Evolutionary conservation across 2,797 vertebrate species (phyloP), one percentile per base, ranked within the genome.

Genomic region (Botia almorhae): DNA sequence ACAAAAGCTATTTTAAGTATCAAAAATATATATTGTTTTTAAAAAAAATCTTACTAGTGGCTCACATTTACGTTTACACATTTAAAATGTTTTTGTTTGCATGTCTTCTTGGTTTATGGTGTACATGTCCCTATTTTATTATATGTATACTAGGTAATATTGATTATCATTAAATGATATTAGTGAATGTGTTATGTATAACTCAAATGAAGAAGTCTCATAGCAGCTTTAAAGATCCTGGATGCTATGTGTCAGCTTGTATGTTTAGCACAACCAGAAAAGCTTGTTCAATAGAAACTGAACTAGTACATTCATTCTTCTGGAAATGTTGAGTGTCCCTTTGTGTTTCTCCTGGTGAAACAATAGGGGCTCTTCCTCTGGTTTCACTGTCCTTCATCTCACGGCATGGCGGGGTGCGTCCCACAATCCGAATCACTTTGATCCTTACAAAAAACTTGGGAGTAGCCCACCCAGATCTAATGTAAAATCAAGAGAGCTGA

Each of bases 211-310:
- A 21, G 19, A 29, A 2, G 21, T 33, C 3, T 69, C 26, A 33
- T 51, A 21, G 26, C 46, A 70, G 69, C 48, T 50, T 50, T 33
- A 63, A 21, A 29, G 33, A 13, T 7, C 48, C 16, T 33, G 33
- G 60, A 51, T 43, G 17, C 12, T 14, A 5, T 26, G 48, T 36
- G 36, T 74, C 61, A 73, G 36, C 26, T 46, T 19, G 51, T 33
- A 8, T 21, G 50, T 67, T n/a, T 29, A 46, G 23, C 68, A 50
- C 39, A 68, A 74, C 78, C 70, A 58, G 78, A 74, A 74, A 48
- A 80, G 61, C 78, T 68, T 36, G 70, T 80, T 80, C 36, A n/a
- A 14, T 64, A 65, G 69, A 72, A 64, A 80, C 78, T 56, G 6
- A 0, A 16, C 21, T 56, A 36, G 29, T 60, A 72, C 77, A 79